phyloP scores from a whole-genome alignment of 2,797 vertebrate species.

The Chlorospingus flavigularis region DNA sequence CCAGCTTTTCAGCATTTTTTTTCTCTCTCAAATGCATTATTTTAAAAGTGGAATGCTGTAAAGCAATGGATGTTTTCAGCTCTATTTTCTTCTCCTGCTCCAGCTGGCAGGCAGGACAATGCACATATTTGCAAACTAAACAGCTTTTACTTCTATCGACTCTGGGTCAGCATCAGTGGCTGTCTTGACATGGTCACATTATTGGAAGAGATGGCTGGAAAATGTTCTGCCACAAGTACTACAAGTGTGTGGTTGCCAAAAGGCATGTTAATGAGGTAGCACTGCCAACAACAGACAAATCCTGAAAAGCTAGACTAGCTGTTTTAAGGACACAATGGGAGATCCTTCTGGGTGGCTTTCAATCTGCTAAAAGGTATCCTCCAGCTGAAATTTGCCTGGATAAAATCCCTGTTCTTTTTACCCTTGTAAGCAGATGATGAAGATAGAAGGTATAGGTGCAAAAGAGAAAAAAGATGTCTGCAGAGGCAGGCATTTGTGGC shows the following conservation, averaged over 20 bases:
- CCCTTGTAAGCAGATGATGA: background rate
- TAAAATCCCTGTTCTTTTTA: background rate
- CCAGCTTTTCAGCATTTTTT: background rate
- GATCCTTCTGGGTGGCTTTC: background rate
- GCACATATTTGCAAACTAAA: background rate
- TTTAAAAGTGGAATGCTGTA: background rate
- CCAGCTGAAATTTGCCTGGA: background rate
- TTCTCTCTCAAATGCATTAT: background rate
- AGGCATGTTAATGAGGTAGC: background rate
- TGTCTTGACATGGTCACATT: background rate
- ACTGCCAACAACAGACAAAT: background rate
- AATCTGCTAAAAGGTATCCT: background rate
- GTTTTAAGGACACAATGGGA: background rate
- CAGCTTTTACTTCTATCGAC: background rate
- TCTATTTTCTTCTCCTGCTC: background rate
- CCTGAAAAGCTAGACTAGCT: background rate
- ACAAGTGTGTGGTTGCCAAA: background rate
- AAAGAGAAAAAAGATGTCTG: background rate
- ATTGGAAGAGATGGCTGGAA: background rate
- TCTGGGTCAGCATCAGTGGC: background rate
- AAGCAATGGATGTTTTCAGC: background rate
- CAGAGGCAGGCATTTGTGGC: background rate
- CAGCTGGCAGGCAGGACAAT: background rate
- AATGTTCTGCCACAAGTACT: background rate
- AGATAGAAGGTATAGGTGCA: background rate